Base-by-base conservation (phyloP, 2,888 invertebrate genomes). In the Omphaloscelis lunosa region DNA sequence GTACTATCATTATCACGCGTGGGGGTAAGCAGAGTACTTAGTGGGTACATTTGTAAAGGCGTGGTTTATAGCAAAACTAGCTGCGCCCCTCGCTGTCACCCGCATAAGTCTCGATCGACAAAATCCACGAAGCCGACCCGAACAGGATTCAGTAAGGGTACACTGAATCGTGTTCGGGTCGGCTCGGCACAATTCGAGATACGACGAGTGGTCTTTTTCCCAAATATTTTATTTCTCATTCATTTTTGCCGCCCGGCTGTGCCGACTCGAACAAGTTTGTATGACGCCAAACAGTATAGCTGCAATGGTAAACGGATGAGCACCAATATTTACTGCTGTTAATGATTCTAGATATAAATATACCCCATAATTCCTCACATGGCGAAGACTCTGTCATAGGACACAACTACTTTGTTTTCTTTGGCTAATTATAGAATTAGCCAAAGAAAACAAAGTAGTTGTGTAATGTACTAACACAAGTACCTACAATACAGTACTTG, bases 401-500 rank as follows among this genome's bases (percentile, higher is more conserved):
- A n/a, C n/a, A n/a, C n/a, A n/a, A n/a, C n/a, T n/a, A n/a, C n/a
- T n/a, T n/a, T n/a, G n/a, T n/a, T n/a, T n/a, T n/a, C n/a, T n/a
- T n/a, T n/a, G n/a, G n/a, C n/a, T n/a, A n/a, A n/a, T n/a, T n/a
- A n/a, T n/a, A n/a, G n/a, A n/a, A 59, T 41, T 68, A 80, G 62
- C 53, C 29, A 34, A 34, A 41, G 41, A 79, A 53, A 63, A 80
- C 79, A 80, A 80, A 63, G 63, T 71, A 20, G 48, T 79, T 77
- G 70, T 72, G 76, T 75, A 84, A 86, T 62, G 69, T 53, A 58
- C 51, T 63, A 34, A 9, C 17, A 61, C 1, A 62, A 58, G 67
- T 83, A 77, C 15, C 7, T 51, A 51, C 48, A 51, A 45, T 71
- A 29, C 27, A 71, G 62, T 69, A 72, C 68, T 76, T 85, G 87